Percentiles rank a stretch among this genome's conserved stretches.
These are phyloP conservation scores for Torymus texanus DNA, from an alignment of 2,888 invertebrate species.

Conservation along the genomic window DNA sequence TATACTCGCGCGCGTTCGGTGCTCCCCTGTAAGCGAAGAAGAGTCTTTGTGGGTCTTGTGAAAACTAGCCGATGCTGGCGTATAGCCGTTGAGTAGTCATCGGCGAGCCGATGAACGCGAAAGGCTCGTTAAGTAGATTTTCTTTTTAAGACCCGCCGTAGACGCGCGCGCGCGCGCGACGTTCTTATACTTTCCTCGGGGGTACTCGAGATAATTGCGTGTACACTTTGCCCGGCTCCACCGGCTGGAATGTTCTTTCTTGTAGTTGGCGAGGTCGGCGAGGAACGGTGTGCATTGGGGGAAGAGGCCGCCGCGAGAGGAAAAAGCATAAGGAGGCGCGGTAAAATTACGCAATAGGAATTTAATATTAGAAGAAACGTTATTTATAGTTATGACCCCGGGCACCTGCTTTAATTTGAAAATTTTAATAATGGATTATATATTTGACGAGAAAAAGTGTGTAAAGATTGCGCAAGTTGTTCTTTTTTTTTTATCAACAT, in stretches of 20 bases:
- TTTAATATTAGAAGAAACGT: too few relatives aligned
- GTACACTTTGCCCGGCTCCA: constrained; percentile 17
- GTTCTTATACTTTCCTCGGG: constrained; percentile 30
- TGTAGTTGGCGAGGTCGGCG: not conserved
- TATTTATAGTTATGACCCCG: too few relatives aligned
- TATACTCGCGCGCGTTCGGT: not conserved
- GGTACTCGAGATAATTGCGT: constrained; percentile 44
- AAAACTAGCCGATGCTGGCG: constrained; percentile 1
- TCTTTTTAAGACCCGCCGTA: constrained; percentile 23
- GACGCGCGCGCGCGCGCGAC: constrained; percentile 20
- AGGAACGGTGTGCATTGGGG: too few relatives aligned
- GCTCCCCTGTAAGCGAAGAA: not conserved
- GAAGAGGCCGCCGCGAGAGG: not conserved
- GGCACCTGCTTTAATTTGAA: too few relatives aligned
- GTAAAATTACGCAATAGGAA: not conserved
- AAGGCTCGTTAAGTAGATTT: constrained; percentile 55
- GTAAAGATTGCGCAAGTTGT: too few relatives aligned
- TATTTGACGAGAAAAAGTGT: too few relatives aligned
- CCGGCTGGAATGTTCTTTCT: constrained; percentile 15
- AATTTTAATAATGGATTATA: too few relatives aligned
- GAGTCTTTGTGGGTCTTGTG: constrained; percentile 22
- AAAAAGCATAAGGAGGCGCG: not conserved
- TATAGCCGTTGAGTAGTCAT: constrained; percentile 16
- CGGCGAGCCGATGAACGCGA: constrained; percentile 57
- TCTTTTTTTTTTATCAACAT: too few relatives aligned